Base-by-base conservation (phyloP, 2,113 vertebrate genomes). In the Cryptomyrus ogoouensis region DNA sequence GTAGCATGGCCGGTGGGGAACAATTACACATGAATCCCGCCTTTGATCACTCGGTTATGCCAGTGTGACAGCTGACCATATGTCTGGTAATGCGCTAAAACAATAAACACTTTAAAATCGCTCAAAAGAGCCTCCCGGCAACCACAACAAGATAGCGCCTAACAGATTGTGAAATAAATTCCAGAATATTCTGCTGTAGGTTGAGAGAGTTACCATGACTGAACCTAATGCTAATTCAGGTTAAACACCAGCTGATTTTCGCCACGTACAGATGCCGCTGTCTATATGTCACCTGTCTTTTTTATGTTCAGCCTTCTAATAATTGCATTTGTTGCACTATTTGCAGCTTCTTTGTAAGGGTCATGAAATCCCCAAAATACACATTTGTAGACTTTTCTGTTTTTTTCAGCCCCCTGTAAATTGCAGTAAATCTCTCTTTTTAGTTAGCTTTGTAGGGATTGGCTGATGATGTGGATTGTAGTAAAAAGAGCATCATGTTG, bases 1-100 rank as follows among this genome's bases (percentile, higher is more conserved):
- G 94, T 99, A 99, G 93, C 98, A 98, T 99, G 97, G 97, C 94
- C 97, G 97, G 97, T 96, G 91, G 97, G 97, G 96, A 96, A 97
- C 97, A 97, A 97, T 96, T 96, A 97, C 95, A 97, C 96, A 97
- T 94, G 96, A 96, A 95, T 97, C 96, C 96, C 97, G 95, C 95
- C 96, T 98, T 97, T 97, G 97, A 98, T 97, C 96, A 96, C 95
- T 93, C 96, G 95, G 96, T 96, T 96, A 96, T 96, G 96, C 94
- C 94, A 97, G 96, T 95, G 97, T 96, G 97, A 98, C 97, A 97
- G 97, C 95, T 97, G 97, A 97, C 96, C 97, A 97, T 97, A 98
- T 98, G 96, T 96, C 95, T 96, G 94, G 95, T 93, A 95, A 94
- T 95, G 96, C 93, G 88, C 90, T 94, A 94, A 95, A 95, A 96